These are phyloP conservation scores for Araneus ventricosus DNA, from an alignment of 1,140 invertebrate species.

Conservation along the genomic window DNA sequence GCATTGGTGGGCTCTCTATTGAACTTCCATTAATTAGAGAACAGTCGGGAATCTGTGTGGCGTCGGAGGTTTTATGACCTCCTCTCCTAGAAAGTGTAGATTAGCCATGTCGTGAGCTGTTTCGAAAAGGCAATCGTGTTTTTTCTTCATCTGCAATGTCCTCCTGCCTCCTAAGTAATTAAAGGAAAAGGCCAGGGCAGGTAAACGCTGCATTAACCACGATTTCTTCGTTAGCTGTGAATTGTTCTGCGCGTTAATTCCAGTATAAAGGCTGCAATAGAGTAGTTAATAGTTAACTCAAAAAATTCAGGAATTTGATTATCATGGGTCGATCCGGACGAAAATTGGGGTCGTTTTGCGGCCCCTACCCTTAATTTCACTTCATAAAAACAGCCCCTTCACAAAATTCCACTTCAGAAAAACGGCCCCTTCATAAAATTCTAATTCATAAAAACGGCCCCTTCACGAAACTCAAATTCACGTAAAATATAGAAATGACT, in stretches of 20 bases:
- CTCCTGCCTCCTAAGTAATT: neutral
- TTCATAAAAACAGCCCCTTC: too few species aligned
- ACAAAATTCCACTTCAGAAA: too few species aligned
- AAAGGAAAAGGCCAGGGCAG: neutral
- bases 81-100: neutral
- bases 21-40: conserved; percentile 24
- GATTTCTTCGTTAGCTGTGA: neutral
- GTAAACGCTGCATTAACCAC: neutral
- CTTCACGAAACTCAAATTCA: too few species aligned
- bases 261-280: too few species aligned
- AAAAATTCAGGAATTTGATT: too few species aligned
- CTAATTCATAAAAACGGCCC: too few species aligned
- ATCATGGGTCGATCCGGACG: too few species aligned
- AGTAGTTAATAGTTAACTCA: too few species aligned
- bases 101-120: neutral
- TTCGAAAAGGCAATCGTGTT: neutral
- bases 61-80: conserved; percentile 39
- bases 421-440: too few species aligned
- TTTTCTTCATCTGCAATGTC: neutral
- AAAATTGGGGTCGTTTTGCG: too few species aligned
- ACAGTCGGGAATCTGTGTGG: conserved; percentile 6
- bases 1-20: conserved; percentile 2
- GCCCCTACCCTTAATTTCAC: too few species aligned
- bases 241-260: neutral
- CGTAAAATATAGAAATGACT: too few species aligned